A percentile compares a stretch with the other conserved stretches of the same genome.
phyloP scores from a whole-genome alignment of 2,113 vertebrate species.

The Myiopsitta monachus region DNA sequence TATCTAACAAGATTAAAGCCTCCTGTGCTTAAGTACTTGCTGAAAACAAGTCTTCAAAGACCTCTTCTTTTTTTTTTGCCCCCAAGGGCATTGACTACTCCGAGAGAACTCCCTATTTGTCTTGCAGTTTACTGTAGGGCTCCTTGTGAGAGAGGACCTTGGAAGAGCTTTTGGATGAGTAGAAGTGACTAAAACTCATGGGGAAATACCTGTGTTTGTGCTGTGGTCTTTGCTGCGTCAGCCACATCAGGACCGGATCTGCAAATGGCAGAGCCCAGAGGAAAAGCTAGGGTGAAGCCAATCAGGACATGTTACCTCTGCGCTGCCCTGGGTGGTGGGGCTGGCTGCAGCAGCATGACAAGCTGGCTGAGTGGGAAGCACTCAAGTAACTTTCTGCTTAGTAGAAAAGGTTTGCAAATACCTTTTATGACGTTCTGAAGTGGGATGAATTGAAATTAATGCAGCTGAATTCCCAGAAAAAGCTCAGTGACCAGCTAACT shows the following conservation, averaged over 20 bases:
- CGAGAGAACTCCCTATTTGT: not conserved
- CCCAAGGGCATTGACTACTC: not conserved
- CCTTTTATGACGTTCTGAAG: not conserved
- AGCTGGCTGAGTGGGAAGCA: not conserved
- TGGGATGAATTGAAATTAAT: not conserved
- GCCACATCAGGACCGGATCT: not conserved
- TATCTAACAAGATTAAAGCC: not conserved
- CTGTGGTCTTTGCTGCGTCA: not conserved
- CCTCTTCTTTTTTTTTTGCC: not conserved
- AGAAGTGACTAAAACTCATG: not conserved
- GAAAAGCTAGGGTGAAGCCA: not conserved
- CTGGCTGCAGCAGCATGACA: not conserved
- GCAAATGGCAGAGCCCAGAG: not conserved
- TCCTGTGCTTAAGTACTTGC: not conserved
- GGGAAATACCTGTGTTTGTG: not conserved
- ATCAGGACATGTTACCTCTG: not conserved
- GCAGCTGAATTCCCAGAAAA: not conserved
- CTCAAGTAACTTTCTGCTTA: not conserved
- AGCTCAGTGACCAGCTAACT: not conserved
- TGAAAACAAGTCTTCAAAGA: not conserved
- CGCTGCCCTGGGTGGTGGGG: fast-evolving
- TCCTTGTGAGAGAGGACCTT: not conserved
- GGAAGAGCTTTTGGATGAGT: not conserved
- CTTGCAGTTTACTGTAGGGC: not conserved
- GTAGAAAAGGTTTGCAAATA: not conserved